phyloP scores from a whole-genome alignment of 2,797 vertebrate genomes.

The Malacoraja senta region DNA sequence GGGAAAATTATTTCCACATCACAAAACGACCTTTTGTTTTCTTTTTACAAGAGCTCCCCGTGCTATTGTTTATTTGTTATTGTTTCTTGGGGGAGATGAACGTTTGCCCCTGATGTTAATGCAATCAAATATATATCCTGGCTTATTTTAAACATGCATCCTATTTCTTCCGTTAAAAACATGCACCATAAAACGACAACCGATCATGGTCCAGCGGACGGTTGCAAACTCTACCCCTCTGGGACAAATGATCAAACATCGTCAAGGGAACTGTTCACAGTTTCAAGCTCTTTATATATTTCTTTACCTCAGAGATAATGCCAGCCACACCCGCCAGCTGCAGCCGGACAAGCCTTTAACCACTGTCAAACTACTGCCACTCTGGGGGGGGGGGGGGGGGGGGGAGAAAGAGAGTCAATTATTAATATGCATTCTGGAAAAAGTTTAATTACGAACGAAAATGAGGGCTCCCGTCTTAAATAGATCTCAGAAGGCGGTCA shows the following conservation, averaged over 20 bases:
- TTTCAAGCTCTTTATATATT: not conserved
- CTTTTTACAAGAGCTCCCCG: no score
- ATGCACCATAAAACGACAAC: not conserved
- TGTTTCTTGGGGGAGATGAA: no score
- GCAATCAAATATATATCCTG: not conserved
- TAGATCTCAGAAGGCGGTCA: not conserved
- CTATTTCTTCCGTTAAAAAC: not conserved
- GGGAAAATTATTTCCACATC: not conserved
- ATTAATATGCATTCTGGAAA: not conserved
- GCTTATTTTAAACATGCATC: not conserved
- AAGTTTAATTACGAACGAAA: constrained; percentile 10
- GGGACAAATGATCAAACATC: not conserved
- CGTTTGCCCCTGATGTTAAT: not conserved
- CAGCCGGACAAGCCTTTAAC: not conserved
- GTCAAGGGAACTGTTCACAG: not conserved
- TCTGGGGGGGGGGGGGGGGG: not conserved
- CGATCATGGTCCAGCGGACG: not conserved
- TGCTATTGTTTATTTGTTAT: not conserved
- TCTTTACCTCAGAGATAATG: not conserved
- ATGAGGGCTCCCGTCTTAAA: not conserved
- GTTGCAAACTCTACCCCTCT: not conserved
- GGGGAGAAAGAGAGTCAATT: not conserved
- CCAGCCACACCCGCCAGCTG: not conserved
- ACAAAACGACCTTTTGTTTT: not conserved
- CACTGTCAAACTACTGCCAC: not conserved